phyloP scores from a whole-genome alignment of 2,797 vertebrate genomes.

The Oreortyx pictus region DNA sequence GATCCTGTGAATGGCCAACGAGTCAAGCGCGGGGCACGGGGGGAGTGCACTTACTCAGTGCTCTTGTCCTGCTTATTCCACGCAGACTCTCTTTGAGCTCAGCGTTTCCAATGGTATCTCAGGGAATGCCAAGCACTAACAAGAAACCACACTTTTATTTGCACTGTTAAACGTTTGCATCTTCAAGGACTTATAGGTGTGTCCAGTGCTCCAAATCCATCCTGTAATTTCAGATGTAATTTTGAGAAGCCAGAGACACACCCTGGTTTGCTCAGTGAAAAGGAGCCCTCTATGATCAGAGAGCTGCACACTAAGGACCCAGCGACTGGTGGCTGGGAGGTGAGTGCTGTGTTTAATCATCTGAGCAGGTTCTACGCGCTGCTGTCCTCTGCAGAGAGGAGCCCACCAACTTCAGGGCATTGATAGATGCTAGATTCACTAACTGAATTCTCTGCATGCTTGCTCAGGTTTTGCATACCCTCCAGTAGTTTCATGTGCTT shows the following conservation, averaged over 20 bases:
- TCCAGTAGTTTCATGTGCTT: not conserved
- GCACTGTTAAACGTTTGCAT: not conserved
- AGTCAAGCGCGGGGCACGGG: not conserved
- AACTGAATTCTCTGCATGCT: not conserved
- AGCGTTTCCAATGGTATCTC: not conserved
- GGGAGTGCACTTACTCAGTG: not conserved
- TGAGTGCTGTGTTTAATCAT: not conserved
- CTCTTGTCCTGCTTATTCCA: rapidly evolving
- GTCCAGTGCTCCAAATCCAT: not conserved
- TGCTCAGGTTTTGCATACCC: no score
- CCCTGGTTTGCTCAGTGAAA: conserved; percentile 32
- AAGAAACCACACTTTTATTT: not conserved
- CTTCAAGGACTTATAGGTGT: not conserved
- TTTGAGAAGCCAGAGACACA: not conserved
- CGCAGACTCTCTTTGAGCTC: not conserved
- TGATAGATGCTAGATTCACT: rapidly evolving
- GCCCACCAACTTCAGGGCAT: not conserved
- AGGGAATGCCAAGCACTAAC: not conserved
- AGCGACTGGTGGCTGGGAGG: not conserved
- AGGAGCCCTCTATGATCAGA: not conserved
- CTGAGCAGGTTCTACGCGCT: rapidly evolving
- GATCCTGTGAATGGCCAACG: not conserved
- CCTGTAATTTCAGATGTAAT: not conserved
- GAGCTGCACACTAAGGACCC: not conserved
- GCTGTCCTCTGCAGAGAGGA: not conserved